Base-by-base conservation (phyloP, 2,113 vertebrate genomes). In the Chitala chitala region DNA sequence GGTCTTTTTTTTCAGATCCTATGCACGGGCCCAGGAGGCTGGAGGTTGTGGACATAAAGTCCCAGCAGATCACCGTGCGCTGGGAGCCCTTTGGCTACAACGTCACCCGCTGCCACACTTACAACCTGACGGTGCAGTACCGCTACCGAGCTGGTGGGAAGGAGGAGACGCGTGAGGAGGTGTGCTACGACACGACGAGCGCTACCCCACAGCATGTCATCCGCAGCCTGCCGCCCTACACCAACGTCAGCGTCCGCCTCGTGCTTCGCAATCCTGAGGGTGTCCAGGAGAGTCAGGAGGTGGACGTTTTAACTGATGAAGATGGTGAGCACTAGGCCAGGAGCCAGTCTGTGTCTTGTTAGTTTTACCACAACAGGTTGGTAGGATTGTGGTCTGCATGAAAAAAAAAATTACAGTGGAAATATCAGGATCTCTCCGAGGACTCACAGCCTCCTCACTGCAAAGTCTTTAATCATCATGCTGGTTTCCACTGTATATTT, bases 61-160 rank as follows among this genome's bases (percentile, higher is more conserved):
- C 97, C 36, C 89, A 92, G 51, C 94, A 99, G 86, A 91, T 99
- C 87, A 96, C 94, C 0, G 83, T 98, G 2, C 93, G 90, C 66
- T 99, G 97, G 97, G 96, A 99, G 72, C 94, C 95, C 0, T 95
- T 98, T 61, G 97, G 97, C 5, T 99, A 99, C 77, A 97, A 97
- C 2, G 94, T 99, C 56, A 98, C 97, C 0, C 95, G 97, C 17
- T 99, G 97, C 84, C 90, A 98, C 81, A 93, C 89, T 73, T 99
- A 96, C 82, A 99, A 97, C 82, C 92, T 99, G 73, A 99, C 96
- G 0, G 87, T 95, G 31, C 94, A 94, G 79, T 99, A 98, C 87
- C 91, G 86, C 71, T 97, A 95, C 87, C 86, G 89, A 77, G 89
- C 90, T 31, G 89, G 87, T 71, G 81, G 87, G 29, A 90, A 94